These are phyloP conservation scores for Dromaius novaehollandiae DNA, from an alignment of 2,113 vertebrate species.

Conservation along the genomic window DNA sequence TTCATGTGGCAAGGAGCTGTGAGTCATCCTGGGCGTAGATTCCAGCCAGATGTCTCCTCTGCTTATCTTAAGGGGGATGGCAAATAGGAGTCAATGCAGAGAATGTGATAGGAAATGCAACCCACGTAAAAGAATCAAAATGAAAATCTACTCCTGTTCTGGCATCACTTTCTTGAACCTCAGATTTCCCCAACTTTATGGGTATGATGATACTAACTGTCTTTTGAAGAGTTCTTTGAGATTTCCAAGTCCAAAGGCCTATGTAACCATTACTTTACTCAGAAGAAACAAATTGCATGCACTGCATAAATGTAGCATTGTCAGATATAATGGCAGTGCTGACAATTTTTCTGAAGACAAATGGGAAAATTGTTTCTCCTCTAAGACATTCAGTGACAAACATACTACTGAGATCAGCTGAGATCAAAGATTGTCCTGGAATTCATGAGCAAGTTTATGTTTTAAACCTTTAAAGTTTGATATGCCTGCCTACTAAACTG, in stretches of 20 bases:
- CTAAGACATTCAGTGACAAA: background rate
- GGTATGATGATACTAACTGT: background rate
- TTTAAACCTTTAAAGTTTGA: background rate
- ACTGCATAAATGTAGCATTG: background rate
- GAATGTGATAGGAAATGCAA: background rate
- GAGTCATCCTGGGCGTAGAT: background rate
- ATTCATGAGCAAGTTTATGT: background rate
- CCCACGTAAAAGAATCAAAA: background rate
- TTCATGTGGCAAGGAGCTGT: background rate
- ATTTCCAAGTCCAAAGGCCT: background rate
- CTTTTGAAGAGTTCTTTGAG: background rate
- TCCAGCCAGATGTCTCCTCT: background rate
- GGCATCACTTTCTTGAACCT: background rate
- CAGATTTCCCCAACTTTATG: background rate
- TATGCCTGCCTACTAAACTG: background rate
- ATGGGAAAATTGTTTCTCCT: background rate
- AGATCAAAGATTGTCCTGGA: slow-evolving; percentile 9
- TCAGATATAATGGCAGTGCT: background rate
- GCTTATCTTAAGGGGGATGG: background rate
- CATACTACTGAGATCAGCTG: background rate
- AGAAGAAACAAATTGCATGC: background rate
- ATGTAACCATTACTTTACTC: background rate
- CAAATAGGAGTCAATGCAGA: background rate
- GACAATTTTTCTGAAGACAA: background rate
- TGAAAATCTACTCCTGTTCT: background rate